These are phyloP conservation scores for Chionodraco myersi DNA, from an alignment of 2,113 vertebrate species.

Conservation along the genomic window DNA sequence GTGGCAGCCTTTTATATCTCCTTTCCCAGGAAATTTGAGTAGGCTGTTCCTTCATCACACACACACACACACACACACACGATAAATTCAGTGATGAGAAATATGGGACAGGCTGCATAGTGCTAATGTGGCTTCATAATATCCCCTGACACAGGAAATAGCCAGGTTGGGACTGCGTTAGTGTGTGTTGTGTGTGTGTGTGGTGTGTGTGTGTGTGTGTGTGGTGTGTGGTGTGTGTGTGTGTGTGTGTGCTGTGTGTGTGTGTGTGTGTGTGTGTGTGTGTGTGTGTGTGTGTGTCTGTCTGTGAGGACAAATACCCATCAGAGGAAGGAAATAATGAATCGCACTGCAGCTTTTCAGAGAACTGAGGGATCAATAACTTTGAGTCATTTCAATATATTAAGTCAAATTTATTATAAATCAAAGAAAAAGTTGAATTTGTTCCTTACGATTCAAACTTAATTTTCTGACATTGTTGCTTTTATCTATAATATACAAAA, in stretches of 20 bases:
- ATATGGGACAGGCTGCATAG: constrained; percentile 66
- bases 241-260: constrained; percentile 43
- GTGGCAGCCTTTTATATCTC: constrained; percentile 44
- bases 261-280: neutral
- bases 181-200: constrained; percentile 26
- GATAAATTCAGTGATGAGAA: constrained; percentile 64
- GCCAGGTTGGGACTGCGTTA: constrained; percentile 61
- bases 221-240: constrained; percentile 13
- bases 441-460: too few relatives aligned
- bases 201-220: constrained; percentile 19
- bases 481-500: neutral
- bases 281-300: constrained; percentile 16
- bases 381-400: neutral
- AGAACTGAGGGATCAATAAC: constrained; percentile 21
- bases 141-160: constrained; percentile 77
- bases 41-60: constrained; percentile 15
- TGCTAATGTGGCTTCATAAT: constrained; percentile 73
- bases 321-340: constrained; percentile 65
- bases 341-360: constrained; percentile 55
- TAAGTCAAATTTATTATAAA: neutral
- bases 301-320: constrained; percentile 47
- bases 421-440: neutral
- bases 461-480: neutral
- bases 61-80: constrained; percentile 19
- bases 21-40: constrained; percentile 57